Evolutionary conservation across 2,797 vertebrate species (phyloP), one percentile per base, ranked within the genome.

Genomic region (Smutsia temminckii): DNA sequence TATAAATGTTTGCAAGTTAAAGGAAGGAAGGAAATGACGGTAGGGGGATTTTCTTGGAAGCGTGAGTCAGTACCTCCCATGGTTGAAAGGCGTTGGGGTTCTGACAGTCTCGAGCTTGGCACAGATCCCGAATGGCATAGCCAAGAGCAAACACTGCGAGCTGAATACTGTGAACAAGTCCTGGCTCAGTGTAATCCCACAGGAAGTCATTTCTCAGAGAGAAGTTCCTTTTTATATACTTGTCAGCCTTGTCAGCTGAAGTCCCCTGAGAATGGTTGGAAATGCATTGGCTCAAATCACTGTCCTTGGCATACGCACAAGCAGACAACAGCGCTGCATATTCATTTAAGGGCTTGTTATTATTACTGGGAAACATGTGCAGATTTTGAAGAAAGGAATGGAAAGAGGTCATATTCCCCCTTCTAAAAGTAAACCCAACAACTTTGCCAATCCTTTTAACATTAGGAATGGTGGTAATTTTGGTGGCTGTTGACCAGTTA

Each of bases 341-440:
- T 93, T 99, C 98, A 37, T 37, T 93, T 83, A 99, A 95, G 89
- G 99, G 98, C 40, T 96, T 97, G 97, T 99, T 99, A 71, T 98
- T 98, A 59, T 72, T 55, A 27, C 34, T 95, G 46, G 97, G 72
- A 37, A 97, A 95, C 32, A 80, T 23, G 13, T 75, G 97, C 72
- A 99, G 96, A 46, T 96, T 98, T 96, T 95, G 98, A 81, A 99
- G 89, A 97, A 99, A 99, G 2, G 98, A 87, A 42, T 92, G 85
- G 95, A 99, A 99, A 1, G 98, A 98, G 21, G 98, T 97, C 17
- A 98, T 40, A 49, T 99, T 94, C 95, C 99, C 98, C 34, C 97
- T 98, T 98, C 98, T 99, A 97, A 99, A 99, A 55, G 98, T 98
- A 98, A 99, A 99, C 32, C 99, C 99, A 69, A 99, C 96, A 16